Percentiles rank a stretch among this genome's conserved stretches.
These are phyloP conservation scores for Enteromius radiatus DNA, from an alignment of 2,797 vertebrate species.

Conservation along the genomic window DNA sequence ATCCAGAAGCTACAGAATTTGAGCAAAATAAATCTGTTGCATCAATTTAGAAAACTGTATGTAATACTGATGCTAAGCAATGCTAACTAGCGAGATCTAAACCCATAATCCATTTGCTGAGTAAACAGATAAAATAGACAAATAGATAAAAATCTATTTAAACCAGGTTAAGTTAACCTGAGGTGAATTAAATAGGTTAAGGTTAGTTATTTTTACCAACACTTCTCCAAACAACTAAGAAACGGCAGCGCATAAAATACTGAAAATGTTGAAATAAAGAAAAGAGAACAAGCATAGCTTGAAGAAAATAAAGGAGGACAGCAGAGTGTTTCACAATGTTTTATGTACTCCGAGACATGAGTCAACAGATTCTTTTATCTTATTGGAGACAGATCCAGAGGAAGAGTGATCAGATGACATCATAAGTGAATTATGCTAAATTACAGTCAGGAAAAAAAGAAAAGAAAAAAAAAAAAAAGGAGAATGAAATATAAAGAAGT, in stretches of 20 bases:
- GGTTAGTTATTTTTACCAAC: not conserved
- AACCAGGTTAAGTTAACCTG: not conserved
- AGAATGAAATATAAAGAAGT: slow-evolving; percentile 29
- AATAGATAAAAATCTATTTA: not conserved
- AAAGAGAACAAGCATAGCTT: slow-evolving; percentile 20
- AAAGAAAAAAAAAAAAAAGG: not conserved
- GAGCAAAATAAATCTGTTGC: not conserved
- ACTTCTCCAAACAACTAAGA: too few species aligned
- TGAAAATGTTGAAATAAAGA: not conserved
- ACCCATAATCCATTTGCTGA: not conserved
- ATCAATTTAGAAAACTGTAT: not conserved
- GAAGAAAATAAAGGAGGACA: slow-evolving; percentile 56
- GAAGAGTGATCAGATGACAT: slow-evolving; percentile 63
- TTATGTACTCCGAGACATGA: slow-evolving; percentile 76
- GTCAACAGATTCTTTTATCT: slow-evolving; percentile 66
- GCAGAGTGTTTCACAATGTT: slow-evolving; percentile 68
- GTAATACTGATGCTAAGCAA: not conserved
- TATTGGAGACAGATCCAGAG: slow-evolving; percentile 69
- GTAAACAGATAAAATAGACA: too few species aligned
- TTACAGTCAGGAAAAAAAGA: slow-evolving; percentile 44
- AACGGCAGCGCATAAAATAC: not conserved
- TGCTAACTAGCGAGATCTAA: not conserved
- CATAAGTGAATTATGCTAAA: slow-evolving; percentile 52
- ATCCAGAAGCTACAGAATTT: not conserved
- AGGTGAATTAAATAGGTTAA: not conserved